A percentile compares a stretch with the other conserved stretches of the same genome.
These are phyloP conservation scores for Abscondita cerata DNA, from an alignment of 2,888 invertebrate species.

Conservation along the genomic window DNA sequence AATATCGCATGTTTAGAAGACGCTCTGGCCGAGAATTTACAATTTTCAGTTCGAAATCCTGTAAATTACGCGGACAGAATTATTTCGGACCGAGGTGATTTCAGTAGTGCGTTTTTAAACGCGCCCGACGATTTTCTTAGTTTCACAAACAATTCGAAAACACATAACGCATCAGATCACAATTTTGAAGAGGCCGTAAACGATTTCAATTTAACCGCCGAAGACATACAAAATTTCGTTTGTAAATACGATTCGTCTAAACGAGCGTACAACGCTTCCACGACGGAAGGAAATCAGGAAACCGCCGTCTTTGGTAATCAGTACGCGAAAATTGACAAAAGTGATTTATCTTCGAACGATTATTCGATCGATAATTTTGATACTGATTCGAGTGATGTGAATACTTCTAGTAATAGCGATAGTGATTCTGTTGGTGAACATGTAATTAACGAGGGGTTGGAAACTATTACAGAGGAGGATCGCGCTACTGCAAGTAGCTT, in stretches of 20 bases:
- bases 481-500: constrained; percentile 49
- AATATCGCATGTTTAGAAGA: constrained; percentile 43
- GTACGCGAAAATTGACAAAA: constrained; percentile 53
- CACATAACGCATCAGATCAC: constrained; percentile 38
- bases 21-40: constrained; percentile 56
- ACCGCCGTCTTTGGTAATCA: constrained; percentile 28
- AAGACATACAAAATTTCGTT: constrained; percentile 54
- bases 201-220: constrained; percentile 55
- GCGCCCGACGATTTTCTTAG: not conserved
- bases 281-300: constrained; percentile 46
- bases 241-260: constrained; percentile 34
- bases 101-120: not conserved
- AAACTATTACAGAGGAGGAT: constrained; percentile 58
- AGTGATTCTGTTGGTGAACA: constrained; percentile 51
- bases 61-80: constrained; percentile 31
- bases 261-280: constrained; percentile 44
- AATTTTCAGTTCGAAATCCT: constrained; percentile 55
- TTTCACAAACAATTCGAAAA: constrained; percentile 4
- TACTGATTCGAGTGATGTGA: constrained; percentile 38
- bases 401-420: constrained; percentile 39
- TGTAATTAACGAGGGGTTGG: constrained; percentile 52
- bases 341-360: constrained; percentile 38
- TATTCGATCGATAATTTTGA: constrained; percentile 37
- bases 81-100: constrained; percentile 24
- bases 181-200: constrained; percentile 54